Evolutionary conservation across 1,140 invertebrate genomes (phyloP), one percentile per base, ranked within the genome.

Genomic region (Antheraea pernyi): DNA sequence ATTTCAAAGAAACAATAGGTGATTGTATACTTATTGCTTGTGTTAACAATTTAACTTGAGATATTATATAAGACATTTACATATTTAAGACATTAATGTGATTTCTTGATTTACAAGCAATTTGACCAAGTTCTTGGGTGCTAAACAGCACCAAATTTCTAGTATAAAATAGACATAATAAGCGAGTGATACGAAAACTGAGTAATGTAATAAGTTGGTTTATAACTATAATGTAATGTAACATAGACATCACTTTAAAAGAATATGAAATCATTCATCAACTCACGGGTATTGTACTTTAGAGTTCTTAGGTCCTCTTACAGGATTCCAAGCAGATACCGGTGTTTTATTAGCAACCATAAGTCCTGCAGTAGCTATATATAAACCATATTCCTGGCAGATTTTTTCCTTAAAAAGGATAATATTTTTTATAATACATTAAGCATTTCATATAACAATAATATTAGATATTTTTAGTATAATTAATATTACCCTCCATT

Each of bases 301-400:
- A 79, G 84, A 88, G 76, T 88, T 88, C 75, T 92, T 92, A 37
- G 90, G 88, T 19, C 94, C 95, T 74, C 91, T 93, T 1, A 96
- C 94, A 60, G 95, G 95, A 91, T 95, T 96, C 95, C 96, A 96
- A 18, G 94, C 94, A 53, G 93, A 93, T 0, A 95, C 92, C 36
- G 95, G 95, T 37, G 94, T 92, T 74, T 94, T 92, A 85, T 97
- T 97, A 7, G 93, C 82, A 10, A 95, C 82, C 96, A 97, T 97
- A 18, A 95, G 79, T 19, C 95, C 95, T 60, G 95, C 91, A 18
- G 96, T 91, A 59, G 94, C 94, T 59, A 94, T 85, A 75, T 94
- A 94, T 3, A 96, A 78, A 5, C 93, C 93, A 79, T 92, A 93
- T 48, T 93, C 84, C 67, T 93, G 79, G 68, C 89, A 89, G 53